These are phyloP conservation scores for Zaprionus inermis DNA, from an alignment of 1,140 invertebrate species.

Conservation along the genomic window DNA sequence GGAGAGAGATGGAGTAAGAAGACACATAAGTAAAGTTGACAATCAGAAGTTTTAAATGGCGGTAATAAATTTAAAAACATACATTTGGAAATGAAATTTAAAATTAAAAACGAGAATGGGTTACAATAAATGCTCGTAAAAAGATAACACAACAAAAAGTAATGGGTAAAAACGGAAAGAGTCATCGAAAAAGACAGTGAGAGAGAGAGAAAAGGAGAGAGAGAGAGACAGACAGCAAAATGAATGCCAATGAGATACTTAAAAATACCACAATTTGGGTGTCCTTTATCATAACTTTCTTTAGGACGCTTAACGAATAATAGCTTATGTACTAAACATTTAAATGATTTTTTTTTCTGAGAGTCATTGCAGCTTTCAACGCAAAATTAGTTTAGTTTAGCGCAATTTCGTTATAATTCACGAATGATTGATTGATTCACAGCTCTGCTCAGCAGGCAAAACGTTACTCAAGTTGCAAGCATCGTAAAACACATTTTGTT, in stretches of 20 bases:
- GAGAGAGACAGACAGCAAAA: constrained; percentile 52
- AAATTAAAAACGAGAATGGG: constrained; percentile 41
- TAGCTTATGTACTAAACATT: constrained; percentile 23
- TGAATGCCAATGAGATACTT: constrained; percentile 80
- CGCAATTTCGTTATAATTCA: constrained; percentile 9
- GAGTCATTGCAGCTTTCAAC: constrained; percentile 33
- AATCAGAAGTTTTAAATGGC: constrained; percentile 36
- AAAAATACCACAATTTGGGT: constrained; percentile 32
- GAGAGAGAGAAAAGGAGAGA: constrained; percentile 33
- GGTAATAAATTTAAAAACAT: constrained; percentile 43
- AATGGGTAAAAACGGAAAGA: constrained; percentile 44
- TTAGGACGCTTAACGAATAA: background rate
- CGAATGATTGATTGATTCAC: constrained; percentile 14
- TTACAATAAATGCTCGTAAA: constrained; percentile 44
- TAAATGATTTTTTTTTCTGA: constrained; percentile 20
- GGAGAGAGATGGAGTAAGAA: constrained; percentile 5
- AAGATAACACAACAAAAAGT: constrained; percentile 34
- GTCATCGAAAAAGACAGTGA: constrained; percentile 38
- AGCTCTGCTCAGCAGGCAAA: constrained; percentile 65
- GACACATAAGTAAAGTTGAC: constrained; percentile 35
- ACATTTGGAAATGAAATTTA: constrained; percentile 43
- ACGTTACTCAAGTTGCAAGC: constrained; percentile 64
- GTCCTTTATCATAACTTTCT: constrained; percentile 12
- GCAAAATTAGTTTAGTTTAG: constrained; percentile 52
- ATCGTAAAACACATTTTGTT: constrained; percentile 30